Evolutionary conservation across 1,140 invertebrate species (phyloP).

Genomic region (Pogonomyrmex californicus): DNA sequence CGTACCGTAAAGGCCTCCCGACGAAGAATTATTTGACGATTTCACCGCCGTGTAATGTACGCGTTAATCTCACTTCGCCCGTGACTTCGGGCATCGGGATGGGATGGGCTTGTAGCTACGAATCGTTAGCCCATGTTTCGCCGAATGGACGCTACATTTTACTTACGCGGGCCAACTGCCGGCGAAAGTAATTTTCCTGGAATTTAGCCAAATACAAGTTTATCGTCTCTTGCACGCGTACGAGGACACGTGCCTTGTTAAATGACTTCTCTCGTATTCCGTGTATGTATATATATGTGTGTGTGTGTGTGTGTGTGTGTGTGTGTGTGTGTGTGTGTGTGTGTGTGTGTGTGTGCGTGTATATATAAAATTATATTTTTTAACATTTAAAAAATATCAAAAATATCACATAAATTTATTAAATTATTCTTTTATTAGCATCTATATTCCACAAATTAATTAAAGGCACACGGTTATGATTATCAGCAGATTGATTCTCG

Average conservation of each 20-base stretch:
- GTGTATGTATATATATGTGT: too few species aligned
- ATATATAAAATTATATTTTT: too few species aligned
- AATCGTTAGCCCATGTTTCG: constrained; percentile 3
- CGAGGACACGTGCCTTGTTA: neutral
- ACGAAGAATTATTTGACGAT: constrained; percentile 72
- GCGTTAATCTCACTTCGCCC: constrained; percentile 65
- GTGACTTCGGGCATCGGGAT: constrained; percentile 38
- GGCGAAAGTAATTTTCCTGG: neutral
- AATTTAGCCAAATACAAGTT: constrained; percentile 34
- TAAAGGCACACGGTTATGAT: too few species aligned
- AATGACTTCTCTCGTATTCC: neutral
- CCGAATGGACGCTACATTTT: constrained; percentile 21
- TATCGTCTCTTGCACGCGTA: neutral
- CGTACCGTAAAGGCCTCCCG: constrained; percentile 29
- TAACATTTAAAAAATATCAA: too few species aligned
- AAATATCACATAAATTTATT: too few species aligned
- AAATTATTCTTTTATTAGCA: too few species aligned
- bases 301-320: too few species aligned
- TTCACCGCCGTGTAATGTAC: constrained; percentile 43
- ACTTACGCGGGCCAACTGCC: neutral
- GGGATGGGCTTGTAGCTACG: neutral
- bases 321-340: too few species aligned
- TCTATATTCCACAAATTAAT: too few species aligned
- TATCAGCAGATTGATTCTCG: neutral
- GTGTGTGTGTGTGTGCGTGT: too few species aligned